Evolutionary conservation across 2,888 invertebrate genomes (phyloP), one percentile per base, ranked within the genome.

Genomic region (Yponomeuta malinellus): DNA sequence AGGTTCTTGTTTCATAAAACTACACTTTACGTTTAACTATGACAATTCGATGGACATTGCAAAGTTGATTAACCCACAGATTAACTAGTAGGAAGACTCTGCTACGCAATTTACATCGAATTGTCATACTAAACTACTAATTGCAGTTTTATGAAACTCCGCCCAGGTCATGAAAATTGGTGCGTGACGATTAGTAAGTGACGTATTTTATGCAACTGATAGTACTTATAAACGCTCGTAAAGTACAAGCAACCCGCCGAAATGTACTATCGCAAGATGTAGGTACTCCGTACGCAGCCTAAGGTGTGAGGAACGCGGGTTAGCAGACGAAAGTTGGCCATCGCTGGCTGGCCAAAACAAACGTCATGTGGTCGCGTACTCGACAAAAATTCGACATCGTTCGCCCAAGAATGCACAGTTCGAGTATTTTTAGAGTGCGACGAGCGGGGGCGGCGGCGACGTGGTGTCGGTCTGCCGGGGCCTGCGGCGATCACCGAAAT

Each of bases 381-480:
- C 91, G 89, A 89, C 92, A 93, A 92, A 92, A 92, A 91, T 91
- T 90, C 90, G 87, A 89, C 89, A 89, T 90, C 91, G 92, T 88
- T 91, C 89, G 90, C 89, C 86, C 90, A 92, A 92, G 92, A 92
- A 92, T 92, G 91, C 90, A 90, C 89, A 88, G 89, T 88, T 88
- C 81, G 85, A 85, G 81, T 91, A 91, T 90, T 88, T 87, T 87
- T 91, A 91, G 91, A 82, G 84, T 85, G 87, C 90, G 92, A 86
- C 86, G 89, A 87, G 92, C 94, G 91, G 91, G 90, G 90, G 87
- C 90, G 90, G 88, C 87, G 86, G 84, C 88, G 86, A 86, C 88
- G 92, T 92, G 90, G 89, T 90, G 90, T 91, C 93, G 93, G 90
- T 92, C 93, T 93, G 92, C 93, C 93, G 90, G 93, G 93, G 92